Conservation (phyloP, 2,888 invertebrate species). For the Ferdinandea cuprea region DNA sequence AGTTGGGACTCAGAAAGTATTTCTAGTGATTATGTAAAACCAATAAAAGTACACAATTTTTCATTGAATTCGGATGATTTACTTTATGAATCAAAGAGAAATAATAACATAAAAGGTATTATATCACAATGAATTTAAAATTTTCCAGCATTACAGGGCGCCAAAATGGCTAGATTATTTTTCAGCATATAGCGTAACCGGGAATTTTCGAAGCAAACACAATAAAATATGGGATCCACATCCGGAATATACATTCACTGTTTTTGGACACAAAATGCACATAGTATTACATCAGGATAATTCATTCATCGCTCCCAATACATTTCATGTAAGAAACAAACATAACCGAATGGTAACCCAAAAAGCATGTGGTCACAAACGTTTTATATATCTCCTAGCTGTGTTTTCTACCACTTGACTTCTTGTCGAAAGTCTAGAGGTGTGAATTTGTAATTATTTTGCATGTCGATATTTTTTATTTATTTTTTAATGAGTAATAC, state of each 20-base stretch:
- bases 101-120: constrained; percentile 77
- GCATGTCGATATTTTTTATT: too few species aligned
- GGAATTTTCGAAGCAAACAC: constrained; percentile 86
- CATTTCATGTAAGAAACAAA: constrained; percentile 78
- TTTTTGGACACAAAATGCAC: constrained; percentile 84
- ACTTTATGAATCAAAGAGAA: constrained; percentile 84
- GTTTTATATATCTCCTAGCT: neutral
- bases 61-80: constrained; percentile 85
- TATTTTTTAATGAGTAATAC: too few species aligned
- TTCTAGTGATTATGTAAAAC: constrained; percentile 84
- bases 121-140: neutral
- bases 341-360: neutral
- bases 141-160: constrained; percentile 37
- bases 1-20: constrained; percentile 76
- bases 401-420: neutral
- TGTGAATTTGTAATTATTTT: neutral
- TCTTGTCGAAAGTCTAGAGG: neutral
- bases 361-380: neutral
- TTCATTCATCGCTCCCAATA: constrained; percentile 80
- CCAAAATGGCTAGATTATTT: constrained; percentile 78
- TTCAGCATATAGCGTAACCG: constrained; percentile 85
- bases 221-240: constrained; percentile 89
- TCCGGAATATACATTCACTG: constrained; percentile 88
- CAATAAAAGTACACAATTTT: constrained; percentile 85
- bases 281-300: constrained; percentile 81